Base-by-base conservation (phyloP, 1,140 invertebrate genomes). In the Steinernema feltiae region DNA sequence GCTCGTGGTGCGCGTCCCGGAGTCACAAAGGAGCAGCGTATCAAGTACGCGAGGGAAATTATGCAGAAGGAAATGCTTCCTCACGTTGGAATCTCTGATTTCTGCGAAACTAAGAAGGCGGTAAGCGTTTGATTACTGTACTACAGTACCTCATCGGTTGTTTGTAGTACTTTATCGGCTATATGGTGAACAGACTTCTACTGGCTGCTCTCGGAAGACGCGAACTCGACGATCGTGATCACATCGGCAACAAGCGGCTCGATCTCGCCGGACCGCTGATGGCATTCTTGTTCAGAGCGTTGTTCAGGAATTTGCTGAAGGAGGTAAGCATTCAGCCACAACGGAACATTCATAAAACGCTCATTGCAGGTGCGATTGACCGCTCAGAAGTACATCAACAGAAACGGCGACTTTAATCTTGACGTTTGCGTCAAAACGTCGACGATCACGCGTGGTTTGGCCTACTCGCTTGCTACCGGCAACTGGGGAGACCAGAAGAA, bases 401-500 rank as follows among this genome's bases (percentile, higher is more conserved):
- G 93, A 84, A 95, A 95, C 76, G 97, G 97, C 89, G 95, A 98
- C 87, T 99, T 99, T 83, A 98, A 97, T 88, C 88, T 98, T 74
- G 95, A 98, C 84, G 88, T 98, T 71, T 95, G 96, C 31, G 96
- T 99, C 63, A 98, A 97, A 88, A 97, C 95, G 0, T 92, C 95
- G 86, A 94, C 97, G 48, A 98, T 99, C 72, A 98, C 96, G 1
- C 95, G 98, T 88, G 97, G 97, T n/a, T 88, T 99, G 29, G 90
- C 94, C 79, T 99, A 99, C 87, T 98, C 96, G 0, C 88, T 99
- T 78, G 96, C 97, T 82, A 99, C 97, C 46, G 97, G 97, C 32
- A 99, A 99, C 88, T 99, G 97, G 97, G 97, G 97, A 41, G 97
- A 99, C 87, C 97, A 99, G 88, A 99, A 98, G 87, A 99, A 99